Evolutionary conservation across 2,113 vertebrate genomes (phyloP).

Genomic region (Myotis davidii): DNA sequence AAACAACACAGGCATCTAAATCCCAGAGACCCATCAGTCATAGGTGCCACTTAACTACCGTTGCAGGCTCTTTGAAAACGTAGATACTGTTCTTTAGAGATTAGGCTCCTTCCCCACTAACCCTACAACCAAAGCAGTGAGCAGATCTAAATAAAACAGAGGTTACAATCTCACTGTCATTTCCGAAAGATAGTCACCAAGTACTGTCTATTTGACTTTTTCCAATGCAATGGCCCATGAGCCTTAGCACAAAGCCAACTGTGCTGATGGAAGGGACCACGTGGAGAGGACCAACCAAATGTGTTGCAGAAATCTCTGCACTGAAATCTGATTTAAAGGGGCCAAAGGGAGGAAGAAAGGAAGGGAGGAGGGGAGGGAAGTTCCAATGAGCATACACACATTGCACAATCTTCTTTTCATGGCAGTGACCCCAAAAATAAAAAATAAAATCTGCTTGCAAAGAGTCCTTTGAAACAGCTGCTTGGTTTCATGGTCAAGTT

Average conservation of each 20-base stretch:
- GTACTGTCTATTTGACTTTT: neutral
- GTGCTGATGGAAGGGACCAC: neutral
- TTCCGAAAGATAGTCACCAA: neutral
- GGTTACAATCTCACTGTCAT: neutral
- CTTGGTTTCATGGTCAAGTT: slow-evolving; percentile 66
- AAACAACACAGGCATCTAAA: neutral
- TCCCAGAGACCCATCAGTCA: neutral
- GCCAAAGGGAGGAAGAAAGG: neutral
- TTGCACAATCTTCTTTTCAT: neutral
- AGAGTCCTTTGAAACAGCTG: slow-evolving; percentile 39
- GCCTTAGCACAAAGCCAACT: neutral
- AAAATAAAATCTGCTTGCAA: slow-evolving; percentile 48
- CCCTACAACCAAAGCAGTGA: neutral
- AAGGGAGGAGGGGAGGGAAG: neutral
- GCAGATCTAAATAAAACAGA: neutral
- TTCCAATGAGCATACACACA: neutral
- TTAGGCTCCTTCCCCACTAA: neutral
- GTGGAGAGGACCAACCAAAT: neutral
- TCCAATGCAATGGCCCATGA: neutral
- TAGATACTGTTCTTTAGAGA: slow-evolving; percentile 22
- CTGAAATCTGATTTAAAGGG: neutral
- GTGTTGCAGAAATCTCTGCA: neutral
- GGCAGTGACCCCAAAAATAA: slow-evolving; percentile 3
- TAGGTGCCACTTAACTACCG: neutral
- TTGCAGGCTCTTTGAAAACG: neutral